These are phyloP conservation scores for Lucifuga dentata DNA, from an alignment of 2,113 vertebrate genomes.

Conservation along the genomic window DNA sequence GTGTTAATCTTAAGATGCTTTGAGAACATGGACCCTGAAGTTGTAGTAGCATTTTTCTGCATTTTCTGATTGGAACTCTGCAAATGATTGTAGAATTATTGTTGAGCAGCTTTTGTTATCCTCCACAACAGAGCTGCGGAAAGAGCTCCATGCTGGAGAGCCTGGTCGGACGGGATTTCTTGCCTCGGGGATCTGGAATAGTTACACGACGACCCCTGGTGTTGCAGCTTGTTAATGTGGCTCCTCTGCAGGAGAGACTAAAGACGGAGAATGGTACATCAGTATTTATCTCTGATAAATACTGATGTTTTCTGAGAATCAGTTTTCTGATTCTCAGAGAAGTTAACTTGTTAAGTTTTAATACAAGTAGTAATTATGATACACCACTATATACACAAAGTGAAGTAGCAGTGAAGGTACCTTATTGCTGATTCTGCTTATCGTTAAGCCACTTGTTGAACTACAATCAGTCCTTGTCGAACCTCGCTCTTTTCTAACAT, in stretches of 20 bases:
- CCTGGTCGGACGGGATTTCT: conserved; percentile 84
- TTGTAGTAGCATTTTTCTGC: too few relatives aligned
- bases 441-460: conserved; percentile 32
- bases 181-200: conserved; percentile 85
- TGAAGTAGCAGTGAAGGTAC: too few relatives aligned
- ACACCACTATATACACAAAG: too few relatives aligned
- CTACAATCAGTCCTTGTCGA: conserved; percentile 15
- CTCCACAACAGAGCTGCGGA: conserved; percentile 83
- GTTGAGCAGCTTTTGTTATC: conserved; percentile 34
- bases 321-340: too few relatives aligned
- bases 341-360: too few relatives aligned
- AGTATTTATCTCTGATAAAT: not conserved
- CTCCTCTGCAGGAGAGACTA: conserved; percentile 74
- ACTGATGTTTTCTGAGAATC: not conserved
- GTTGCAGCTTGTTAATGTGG: conserved; percentile 84
- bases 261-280: conserved; percentile 76
- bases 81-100: not conserved
- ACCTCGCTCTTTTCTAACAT: conserved; percentile 49
- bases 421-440: too few relatives aligned
- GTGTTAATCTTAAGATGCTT: too few relatives aligned
- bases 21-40: too few relatives aligned
- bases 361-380: too few relatives aligned
- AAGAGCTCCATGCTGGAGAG: conserved; percentile 87
- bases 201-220: conserved; percentile 85
- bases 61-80: not conserved